Evolutionary conservation across 2,113 vertebrate genomes (phyloP).

Genomic region (Sigmodon hispidus): DNA sequence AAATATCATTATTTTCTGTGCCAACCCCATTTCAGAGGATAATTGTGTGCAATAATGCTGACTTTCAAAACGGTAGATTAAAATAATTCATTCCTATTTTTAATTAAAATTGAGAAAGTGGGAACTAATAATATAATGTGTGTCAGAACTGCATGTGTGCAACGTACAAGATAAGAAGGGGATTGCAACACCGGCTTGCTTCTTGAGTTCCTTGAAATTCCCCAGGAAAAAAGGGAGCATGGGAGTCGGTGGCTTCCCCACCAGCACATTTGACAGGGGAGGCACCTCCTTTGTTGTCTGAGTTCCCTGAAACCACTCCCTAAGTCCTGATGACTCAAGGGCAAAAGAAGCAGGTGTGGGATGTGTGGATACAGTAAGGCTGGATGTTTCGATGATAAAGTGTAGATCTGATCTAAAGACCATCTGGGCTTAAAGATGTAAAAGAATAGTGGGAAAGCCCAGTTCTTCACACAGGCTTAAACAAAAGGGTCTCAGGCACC

Average conservation of each 20-base stretch:
- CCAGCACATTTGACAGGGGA: neutral
- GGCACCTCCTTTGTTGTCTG: conserved; percentile 15
- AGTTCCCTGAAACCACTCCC: conserved; percentile 24
- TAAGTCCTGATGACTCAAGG: neutral
- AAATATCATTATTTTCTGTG: conserved; percentile 77
- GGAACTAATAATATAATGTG: conserved; percentile 72
- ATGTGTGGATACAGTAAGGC: neutral
- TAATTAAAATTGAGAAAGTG: conserved; percentile 78
- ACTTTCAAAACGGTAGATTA: conserved; percentile 78
- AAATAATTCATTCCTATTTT: conserved; percentile 80
- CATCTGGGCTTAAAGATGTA: neutral
- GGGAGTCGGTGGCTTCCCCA: conserved; percentile 32
- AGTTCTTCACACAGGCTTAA: conserved; percentile 34
- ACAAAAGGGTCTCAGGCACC: neutral
- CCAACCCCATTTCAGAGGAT: conserved; percentile 76
- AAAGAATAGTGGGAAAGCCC: neutral
- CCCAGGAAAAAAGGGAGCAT: conserved; percentile 44
- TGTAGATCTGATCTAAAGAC: conserved; percentile 8
- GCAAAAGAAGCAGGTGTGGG: neutral
- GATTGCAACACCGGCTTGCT: conserved; percentile 61
- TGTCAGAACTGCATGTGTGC: conserved; percentile 72
- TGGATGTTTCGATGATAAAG: neutral
- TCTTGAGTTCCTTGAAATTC: conserved; percentile 66
- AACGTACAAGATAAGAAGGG: conserved; percentile 76
- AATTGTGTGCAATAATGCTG: conserved; percentile 75